These are phyloP conservation scores for Gambelia wislizenii DNA, from an alignment of 2,797 vertebrate genomes.

Conservation along the genomic window DNA sequence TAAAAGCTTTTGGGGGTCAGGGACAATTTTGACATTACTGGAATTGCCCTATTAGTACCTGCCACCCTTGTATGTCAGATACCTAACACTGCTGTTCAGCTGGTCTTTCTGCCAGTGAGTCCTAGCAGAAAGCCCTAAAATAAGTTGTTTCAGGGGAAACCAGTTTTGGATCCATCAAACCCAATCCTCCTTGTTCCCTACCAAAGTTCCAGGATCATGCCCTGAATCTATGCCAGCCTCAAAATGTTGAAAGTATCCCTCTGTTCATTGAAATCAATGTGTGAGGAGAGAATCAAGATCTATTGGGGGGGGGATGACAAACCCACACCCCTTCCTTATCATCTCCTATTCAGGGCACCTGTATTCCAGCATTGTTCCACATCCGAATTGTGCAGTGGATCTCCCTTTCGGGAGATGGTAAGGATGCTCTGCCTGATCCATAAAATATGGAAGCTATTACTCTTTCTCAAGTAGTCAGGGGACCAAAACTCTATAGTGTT, in stretches of 20 bases:
- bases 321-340: not conserved
- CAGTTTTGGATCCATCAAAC: not conserved
- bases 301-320: not conserved
- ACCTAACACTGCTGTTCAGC: not conserved
- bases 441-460: not conserved
- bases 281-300: not conserved
- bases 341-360: not conserved
- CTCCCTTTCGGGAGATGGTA: not conserved
- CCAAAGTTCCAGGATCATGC: not conserved
- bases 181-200: not conserved
- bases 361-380: not conserved
- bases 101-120: not conserved
- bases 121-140: not conserved
- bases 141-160: not conserved
- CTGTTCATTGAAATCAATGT: not conserved
- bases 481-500: not conserved
- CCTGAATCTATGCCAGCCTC: not conserved
- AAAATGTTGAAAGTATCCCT: not conserved
- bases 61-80: not conserved
- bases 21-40: not conserved
- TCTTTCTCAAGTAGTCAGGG: not conserved
- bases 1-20: too few relatives aligned
- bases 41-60: too few relatives aligned
- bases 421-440: not conserved
- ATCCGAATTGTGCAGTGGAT: too few relatives aligned